Percentiles rank a stretch among this genome's conserved stretches.
These are phyloP conservation scores for Ardeotis arabs DNA, from an alignment of 2,113 vertebrate species.

Conservation along the genomic window DNA sequence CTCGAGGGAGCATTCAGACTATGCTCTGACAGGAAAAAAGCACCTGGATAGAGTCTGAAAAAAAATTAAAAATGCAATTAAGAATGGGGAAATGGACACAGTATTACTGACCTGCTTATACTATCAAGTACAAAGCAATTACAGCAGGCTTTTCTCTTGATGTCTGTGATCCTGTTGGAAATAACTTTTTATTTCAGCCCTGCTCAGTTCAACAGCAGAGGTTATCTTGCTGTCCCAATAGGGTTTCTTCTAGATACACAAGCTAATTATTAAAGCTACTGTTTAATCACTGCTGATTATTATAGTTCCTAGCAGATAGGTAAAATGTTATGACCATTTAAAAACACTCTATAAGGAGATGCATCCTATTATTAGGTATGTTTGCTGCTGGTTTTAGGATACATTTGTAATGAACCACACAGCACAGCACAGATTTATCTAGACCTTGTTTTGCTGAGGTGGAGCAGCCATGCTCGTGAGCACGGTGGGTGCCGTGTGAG, in stretches of 20 bases:
- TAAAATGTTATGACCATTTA: not conserved
- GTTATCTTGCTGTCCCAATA: not conserved
- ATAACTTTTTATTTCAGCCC: not conserved
- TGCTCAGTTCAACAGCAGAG: not conserved
- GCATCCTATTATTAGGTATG: not conserved
- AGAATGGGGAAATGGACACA: not conserved
- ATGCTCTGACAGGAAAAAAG: not conserved
- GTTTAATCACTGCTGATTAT: not conserved
- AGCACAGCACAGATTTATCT: not conserved
- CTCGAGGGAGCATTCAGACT: not conserved
- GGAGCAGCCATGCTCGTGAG: not conserved
- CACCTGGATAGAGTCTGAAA: not conserved
- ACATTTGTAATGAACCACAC: rapidly evolving
- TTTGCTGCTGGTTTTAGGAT: not conserved
- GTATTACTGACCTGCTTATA: not conserved
- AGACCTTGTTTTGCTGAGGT: not conserved
- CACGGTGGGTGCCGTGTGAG: not conserved
- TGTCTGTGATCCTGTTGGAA: not conserved
- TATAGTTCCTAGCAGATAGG: not conserved
- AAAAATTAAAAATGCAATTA: not conserved
- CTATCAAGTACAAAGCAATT: not conserved
- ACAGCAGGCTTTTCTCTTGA: not conserved
- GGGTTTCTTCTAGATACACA: too few relatives aligned
- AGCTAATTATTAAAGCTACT: not conserved
- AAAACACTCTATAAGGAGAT: not conserved